Evolutionary conservation across 1,140 invertebrate genomes (phyloP), one percentile per base, ranked within the genome.

Genomic region (Armadillidium nasatum): DNA sequence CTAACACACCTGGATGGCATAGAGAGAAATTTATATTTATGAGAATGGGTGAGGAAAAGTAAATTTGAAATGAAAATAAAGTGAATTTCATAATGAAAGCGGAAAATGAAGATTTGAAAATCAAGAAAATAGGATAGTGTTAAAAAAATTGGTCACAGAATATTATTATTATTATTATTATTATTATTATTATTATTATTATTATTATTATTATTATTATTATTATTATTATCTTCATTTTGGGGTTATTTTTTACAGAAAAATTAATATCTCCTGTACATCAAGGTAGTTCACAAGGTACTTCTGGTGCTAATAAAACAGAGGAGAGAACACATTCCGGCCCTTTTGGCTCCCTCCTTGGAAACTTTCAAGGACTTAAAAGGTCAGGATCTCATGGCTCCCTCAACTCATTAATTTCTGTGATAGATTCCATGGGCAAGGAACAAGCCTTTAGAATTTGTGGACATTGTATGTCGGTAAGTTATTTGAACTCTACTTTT

Each of bases 301-400:
- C 44, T 9, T 23, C 43, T 71, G 15, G 13, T 21, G 2, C 73
- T 22, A 33, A 33, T 33, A 33, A 33, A 33, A 19, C 71, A 33
- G 44, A 15, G 21, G 44, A 71, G 45, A 43, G 23, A 33, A 33
- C 69, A 71, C 54, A 60, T 70, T 71, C 67, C 45, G 73, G 60
- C 76, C 68, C 75, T 79, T 71, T 83, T 66, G 45, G 71, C 72
- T 76, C 75, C 74, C 78, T 78, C 10, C n/a, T 73, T 7, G 54
- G 71, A 10, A 96, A 81, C 86, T 98, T 10, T 98, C 96, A 88
- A 96, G 96, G 88, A 98, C 85, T 96, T 94, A 75, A 90, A 93
- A 78, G 84, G 19, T 82, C 84, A 72, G 81, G 82, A 13, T 86
- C 84, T n/a, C 83, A 76, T 72, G 79, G 81, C 15, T 85, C 84